Base-by-base conservation (phyloP, 1,140 invertebrate genomes). In the Bombus confusus region DNA sequence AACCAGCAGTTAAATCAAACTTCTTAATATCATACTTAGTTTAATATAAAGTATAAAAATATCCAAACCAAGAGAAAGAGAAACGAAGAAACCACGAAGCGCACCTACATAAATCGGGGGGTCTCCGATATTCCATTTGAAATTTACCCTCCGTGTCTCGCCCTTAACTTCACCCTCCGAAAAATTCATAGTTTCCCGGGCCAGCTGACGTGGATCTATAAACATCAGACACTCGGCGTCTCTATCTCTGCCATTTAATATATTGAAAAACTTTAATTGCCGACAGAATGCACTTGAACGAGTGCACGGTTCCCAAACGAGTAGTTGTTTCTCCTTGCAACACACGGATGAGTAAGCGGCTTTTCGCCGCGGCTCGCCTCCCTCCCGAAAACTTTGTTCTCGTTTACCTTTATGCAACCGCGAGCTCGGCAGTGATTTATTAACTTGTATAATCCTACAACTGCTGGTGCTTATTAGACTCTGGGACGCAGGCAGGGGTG, bases 241-340 rank as follows among this genome's bases (percentile, higher is more conserved):
- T 76, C 64, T 73, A 34, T 62, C 68, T 62, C 37, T 37, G n/a
- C 66, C 39, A 66, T 31, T 85, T 89, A 82, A 88, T 86, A 85
- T 85, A 80, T 79, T 74, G 87, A 88, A 82, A 66, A 82, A 88
- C 73, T 88, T 85, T 88, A 88, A 88, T 88, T 88, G 86, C 76
- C 72, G 68, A 57, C 71, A 77, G 74, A 80, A 76, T 76, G 76
- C 82, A 76, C 75, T 87, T 83, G 41, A 52, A 66, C 73, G 81
- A 66, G 34, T 41, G 18, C n/a, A 57, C n/a, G 37, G 64, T 34
- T 66, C 15, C 15, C 31, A 39, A 73, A 41, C 52, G 47, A 18
- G 15, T 12, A 52, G 28, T 15, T 18, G 79, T 22, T 71, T 57
- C 66, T 64, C 22, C 43, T 57, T 34, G 66, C n/a, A 25, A 37